Percentiles rank a stretch among this genome's conserved stretches.
phyloP scores from a whole-genome alignment of 2,113 vertebrate species.

The Uria lomvia region DNA sequence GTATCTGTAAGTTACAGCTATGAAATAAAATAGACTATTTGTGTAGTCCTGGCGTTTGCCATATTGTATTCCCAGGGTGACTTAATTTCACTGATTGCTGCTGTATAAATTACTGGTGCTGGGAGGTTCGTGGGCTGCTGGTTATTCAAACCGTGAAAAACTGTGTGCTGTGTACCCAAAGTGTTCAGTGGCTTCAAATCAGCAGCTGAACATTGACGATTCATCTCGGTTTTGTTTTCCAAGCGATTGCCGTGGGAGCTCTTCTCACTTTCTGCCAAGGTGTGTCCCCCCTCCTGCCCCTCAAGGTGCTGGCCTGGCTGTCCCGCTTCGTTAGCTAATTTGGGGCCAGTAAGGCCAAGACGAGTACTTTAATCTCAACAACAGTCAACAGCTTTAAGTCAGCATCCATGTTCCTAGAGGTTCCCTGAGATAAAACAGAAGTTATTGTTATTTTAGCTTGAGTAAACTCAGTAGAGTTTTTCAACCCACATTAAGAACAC shows the following conservation, averaged over 20 bases:
- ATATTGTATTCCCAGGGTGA: not conserved
- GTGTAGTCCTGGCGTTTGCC: not conserved
- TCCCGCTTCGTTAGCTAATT: rapidly evolving
- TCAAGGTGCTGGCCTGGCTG: not conserved
- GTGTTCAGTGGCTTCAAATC: not conserved
- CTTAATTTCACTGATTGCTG: not conserved
- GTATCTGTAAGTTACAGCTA: not conserved
- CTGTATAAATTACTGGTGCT: not conserved
- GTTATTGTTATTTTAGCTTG: not conserved
- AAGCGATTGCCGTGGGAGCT: not conserved
- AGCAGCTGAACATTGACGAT: rapidly evolving
- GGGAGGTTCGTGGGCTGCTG: not conserved
- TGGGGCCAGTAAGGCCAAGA: not conserved
- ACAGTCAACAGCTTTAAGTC: not conserved
- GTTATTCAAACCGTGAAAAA: not conserved
- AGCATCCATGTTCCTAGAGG: not conserved
- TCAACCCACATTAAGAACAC: not conserved
- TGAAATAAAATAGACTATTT: rapidly evolving
- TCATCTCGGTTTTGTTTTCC: rapidly evolving
- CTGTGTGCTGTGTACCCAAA: rapidly evolving
- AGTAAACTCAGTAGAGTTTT: not conserved
- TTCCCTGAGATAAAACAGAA: not conserved
- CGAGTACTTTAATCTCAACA: not conserved
- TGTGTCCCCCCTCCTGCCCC: not conserved
- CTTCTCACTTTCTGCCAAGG: not conserved